Evolutionary conservation across 1,140 invertebrate genomes (phyloP).

Genomic region (Neodiprion pinetum): DNA sequence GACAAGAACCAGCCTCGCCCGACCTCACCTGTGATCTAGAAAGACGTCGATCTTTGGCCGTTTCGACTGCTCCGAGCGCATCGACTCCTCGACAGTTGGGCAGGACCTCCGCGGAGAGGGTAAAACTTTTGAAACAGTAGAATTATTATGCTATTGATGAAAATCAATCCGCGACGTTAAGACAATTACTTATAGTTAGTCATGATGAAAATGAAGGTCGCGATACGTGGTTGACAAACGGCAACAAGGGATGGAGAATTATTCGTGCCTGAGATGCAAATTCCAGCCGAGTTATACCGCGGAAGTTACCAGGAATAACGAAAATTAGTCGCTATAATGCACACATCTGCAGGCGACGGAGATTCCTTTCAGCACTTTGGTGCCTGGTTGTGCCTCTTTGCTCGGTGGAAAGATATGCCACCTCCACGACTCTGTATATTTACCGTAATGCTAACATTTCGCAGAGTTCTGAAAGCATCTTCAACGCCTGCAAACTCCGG

Average conservation of each 20-base stretch:
- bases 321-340: constrained; percentile 5
- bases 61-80: too few species aligned
- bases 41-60: too few species aligned
- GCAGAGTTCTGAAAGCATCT: neutral
- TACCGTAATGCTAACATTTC: neutral
- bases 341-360: constrained; percentile 4
- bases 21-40: neutral
- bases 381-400: neutral
- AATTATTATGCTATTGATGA: too few species aligned
- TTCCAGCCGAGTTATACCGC: neutral
- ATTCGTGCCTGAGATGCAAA: neutral
- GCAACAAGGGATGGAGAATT: neutral
- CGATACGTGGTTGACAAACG: neutral
- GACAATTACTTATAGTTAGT: neutral
- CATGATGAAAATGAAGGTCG: neutral
- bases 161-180: neutral
- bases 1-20: neutral
- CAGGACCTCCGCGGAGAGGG: too few species aligned
- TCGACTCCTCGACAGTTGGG: too few species aligned
- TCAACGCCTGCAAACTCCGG: neutral
- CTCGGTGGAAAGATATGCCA: neutral
- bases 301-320: neutral
- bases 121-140: too few species aligned
- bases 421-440: neutral
- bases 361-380: neutral